A percentile compares a stretch with the other conserved stretches of the same genome.
Conservation (phyloP, 2,888 invertebrate species). For the Drosophila macrospina region DNA sequence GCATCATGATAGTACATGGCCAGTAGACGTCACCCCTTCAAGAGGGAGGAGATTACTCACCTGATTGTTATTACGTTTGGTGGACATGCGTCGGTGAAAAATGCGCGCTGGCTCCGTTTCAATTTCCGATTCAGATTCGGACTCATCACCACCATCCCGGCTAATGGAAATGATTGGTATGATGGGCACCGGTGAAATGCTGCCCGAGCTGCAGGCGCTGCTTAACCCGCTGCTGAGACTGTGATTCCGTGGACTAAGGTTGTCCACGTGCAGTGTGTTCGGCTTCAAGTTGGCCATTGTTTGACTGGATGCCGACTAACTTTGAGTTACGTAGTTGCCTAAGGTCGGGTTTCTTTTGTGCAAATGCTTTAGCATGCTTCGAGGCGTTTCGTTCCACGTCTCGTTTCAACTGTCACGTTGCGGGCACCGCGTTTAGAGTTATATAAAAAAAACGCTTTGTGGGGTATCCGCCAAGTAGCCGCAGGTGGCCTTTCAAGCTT, state of each 20-base stretch:
- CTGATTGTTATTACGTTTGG: constrained; percentile 92
- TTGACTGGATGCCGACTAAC: constrained; percentile 10
- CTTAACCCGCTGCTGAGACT: constrained; percentile 64
- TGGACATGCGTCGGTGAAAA: constrained; percentile 92
- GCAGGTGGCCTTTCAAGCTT: constrained; percentile 66
- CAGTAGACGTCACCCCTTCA: constrained; percentile 10
- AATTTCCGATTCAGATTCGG: constrained; percentile 91
- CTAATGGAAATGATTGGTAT: constrained; percentile 81
- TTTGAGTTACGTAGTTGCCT: constrained; percentile 11
- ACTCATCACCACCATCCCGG: constrained; percentile 86
- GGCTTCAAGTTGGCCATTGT: constrained; percentile 73
- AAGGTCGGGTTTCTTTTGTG: constrained; percentile 12
- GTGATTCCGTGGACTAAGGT: constrained; percentile 48
- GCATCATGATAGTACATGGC: constrained; percentile 51
- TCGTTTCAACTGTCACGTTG: constrained; percentile 54
- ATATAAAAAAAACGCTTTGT: constrained; percentile 56
- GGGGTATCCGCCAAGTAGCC: constrained; percentile 61
- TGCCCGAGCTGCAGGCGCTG: constrained; percentile 81
- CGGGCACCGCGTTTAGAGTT: constrained; percentile 34
- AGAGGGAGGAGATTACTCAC: constrained; percentile 86
- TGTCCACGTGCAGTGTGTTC: constrained; percentile 67
- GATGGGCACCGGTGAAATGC: constrained; percentile 81
- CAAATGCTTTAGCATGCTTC: constrained; percentile 23
- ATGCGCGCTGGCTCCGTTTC: constrained; percentile 92
- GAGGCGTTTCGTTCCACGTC: constrained; percentile 22